These are phyloP conservation scores for Xenopus laevis DNA, from an alignment of 2,113 vertebrate genomes.

Conservation along the genomic window DNA sequence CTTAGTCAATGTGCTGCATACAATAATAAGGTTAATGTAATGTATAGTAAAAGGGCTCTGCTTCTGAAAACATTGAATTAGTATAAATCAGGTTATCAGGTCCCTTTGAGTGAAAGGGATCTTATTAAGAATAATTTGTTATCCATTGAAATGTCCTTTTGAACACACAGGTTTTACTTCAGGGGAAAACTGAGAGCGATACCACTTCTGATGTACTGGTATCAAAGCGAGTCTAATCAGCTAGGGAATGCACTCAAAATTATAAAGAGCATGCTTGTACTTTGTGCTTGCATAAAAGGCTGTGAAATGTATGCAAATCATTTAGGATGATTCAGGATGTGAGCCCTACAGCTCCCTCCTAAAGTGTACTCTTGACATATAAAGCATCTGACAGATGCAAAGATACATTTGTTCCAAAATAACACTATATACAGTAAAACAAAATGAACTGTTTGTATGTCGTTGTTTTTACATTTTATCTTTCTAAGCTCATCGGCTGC, in stretches of 20 bases:
- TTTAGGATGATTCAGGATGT: conserved; percentile 26
- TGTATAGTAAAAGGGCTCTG: neutral
- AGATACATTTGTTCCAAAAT: conserved; percentile 8
- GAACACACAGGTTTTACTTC: neutral
- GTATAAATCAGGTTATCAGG: neutral
- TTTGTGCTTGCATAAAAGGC: conserved; percentile 31
- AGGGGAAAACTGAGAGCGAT: neutral
- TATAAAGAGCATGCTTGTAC: conserved; percentile 3
- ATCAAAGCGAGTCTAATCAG: conserved; percentile 22
- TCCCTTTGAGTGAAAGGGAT: conserved; percentile 22
- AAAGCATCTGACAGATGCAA: conserved; percentile 18
- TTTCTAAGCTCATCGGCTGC: too few relatives aligned
- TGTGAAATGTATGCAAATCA: conserved; percentile 33
- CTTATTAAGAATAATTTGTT: conserved; percentile 31
- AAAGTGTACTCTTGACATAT: conserved; percentile 36
- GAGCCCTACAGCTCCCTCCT: conserved; percentile 14
- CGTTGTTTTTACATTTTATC: too few relatives aligned
- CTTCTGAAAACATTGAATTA: neutral
- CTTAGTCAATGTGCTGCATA: too few relatives aligned
- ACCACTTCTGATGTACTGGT: conserved; percentile 19
- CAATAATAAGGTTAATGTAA: neutral
- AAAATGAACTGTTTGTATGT: too few relatives aligned
- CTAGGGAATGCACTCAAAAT: conserved; percentile 7
- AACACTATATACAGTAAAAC: neutral
- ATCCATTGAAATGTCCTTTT: conserved; percentile 15